Conservation (phyloP, 2,888 invertebrate species). For the Embidobia sp. region DNA sequence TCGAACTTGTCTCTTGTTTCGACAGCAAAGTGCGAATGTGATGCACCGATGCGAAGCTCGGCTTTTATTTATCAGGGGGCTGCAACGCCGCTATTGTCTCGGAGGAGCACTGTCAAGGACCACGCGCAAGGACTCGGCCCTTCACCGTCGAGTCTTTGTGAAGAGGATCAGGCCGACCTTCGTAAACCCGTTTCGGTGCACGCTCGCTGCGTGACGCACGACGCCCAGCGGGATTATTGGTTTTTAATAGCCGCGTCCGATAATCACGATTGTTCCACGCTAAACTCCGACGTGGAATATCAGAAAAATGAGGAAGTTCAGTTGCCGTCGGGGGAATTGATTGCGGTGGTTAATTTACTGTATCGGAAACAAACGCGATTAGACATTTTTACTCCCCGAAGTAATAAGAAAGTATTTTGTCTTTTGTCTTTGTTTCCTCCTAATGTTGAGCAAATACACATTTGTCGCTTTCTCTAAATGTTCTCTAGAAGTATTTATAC, state of each 20-base stretch:
- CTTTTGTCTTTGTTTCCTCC: too few species aligned
- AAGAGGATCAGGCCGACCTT: slow-evolving; percentile 24
- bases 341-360: too few species aligned
- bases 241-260: slow-evolving; percentile 6
- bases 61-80: slow-evolving; percentile 61
- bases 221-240: slow-evolving; percentile 13
- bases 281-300: neutral
- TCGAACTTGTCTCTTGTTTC: slow-evolving; percentile 1
- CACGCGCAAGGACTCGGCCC: slow-evolving; percentile 51
- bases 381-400: too few species aligned
- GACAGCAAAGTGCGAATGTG: slow-evolving; percentile 34
- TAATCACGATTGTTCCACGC: neutral
- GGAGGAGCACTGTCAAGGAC: slow-evolving; percentile 55
- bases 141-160: slow-evolving; percentile 49
- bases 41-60: neutral
- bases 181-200: slow-evolving; percentile 42
- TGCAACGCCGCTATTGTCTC: slow-evolving; percentile 28
- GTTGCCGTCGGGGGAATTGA: too few species aligned
- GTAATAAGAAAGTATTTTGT: too few species aligned
- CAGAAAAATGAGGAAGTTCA: slow-evolving; percentile 21
- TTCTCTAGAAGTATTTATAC: too few species aligned
- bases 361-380: too few species aligned
- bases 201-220: slow-evolving; percentile 41
- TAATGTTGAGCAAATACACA: too few species aligned
- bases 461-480: too few species aligned